Conservation (phyloP, 2,888 invertebrate genomes). For the Zhuqinia jingwanae region DNA sequence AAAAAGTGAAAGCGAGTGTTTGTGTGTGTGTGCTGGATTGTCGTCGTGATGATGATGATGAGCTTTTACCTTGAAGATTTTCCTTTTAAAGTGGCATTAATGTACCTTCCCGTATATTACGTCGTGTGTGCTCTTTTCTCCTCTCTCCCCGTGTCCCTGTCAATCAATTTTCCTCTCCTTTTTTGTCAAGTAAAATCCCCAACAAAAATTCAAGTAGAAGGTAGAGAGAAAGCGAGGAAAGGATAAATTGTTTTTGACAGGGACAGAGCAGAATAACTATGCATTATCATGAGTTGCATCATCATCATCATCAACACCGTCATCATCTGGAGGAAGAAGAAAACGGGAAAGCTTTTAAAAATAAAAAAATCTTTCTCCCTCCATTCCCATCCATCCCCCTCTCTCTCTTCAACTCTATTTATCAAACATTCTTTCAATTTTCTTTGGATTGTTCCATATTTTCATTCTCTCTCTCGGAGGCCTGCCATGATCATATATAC, state of each 20-base stretch:
- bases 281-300: slow-evolving; percentile 8
- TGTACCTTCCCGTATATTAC: neutral
- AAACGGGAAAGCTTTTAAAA: slow-evolving; percentile 26
- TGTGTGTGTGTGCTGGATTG: no score
- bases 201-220: neutral
- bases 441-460: no score
- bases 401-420: no score
- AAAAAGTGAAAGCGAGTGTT: no score
- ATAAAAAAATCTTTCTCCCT: slow-evolving; percentile 14
- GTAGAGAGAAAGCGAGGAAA: neutral
- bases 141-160: slow-evolving; percentile 14
- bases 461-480: slow-evolving; percentile 7
- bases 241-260: slow-evolving; percentile 44
- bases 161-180: slow-evolving; percentile 30
- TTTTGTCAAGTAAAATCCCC: slow-evolving; percentile 7
- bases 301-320: neutral
- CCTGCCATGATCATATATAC: no score
- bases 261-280: slow-evolving; percentile 17
- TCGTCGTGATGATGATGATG: slow-evolving; percentile 10
- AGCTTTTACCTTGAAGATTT: slow-evolving; percentile 35
- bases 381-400: no score
- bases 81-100: neutral
- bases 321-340: neutral
- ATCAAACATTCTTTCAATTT: no score
- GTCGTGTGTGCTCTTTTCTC: no score